These are phyloP conservation scores for Tenthredo scrophulariae DNA, from an alignment of 2,888 invertebrate genomes.

Conservation along the genomic window DNA sequence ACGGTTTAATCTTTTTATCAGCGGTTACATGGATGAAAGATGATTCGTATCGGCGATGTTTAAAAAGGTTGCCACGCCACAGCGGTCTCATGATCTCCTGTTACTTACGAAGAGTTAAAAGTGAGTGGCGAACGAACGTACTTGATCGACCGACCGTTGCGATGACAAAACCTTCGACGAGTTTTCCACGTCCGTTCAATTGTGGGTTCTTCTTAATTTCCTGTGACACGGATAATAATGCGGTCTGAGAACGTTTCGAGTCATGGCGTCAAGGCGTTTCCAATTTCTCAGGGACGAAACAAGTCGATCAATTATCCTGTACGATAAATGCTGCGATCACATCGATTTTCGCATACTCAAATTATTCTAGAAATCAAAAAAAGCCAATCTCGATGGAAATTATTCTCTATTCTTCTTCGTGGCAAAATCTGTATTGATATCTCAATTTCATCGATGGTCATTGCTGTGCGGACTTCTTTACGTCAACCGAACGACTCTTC, in stretches of 20 bases:
- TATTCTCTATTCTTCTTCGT: slow-evolving; percentile 65
- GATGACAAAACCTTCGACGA: slow-evolving; percentile 1
- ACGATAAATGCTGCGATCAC: slow-evolving; percentile 67
- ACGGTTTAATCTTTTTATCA: neutral
- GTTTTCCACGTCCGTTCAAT: neutral
- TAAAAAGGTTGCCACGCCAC: neutral
- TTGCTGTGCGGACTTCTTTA: too few species aligned
- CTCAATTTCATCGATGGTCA: slow-evolving; percentile 51
- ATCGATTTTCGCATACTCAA: neutral
- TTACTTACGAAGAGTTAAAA: slow-evolving; percentile 64
- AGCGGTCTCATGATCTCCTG: slow-evolving; percentile 61
- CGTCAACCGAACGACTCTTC: neutral
- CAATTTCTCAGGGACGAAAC: slow-evolving; percentile 36
- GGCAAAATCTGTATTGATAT: slow-evolving; percentile 71
- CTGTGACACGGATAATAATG: slow-evolving; percentile 24
- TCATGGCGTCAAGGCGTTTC: neutral
- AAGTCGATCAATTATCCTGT: slow-evolving; percentile 65
- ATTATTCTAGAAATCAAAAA: neutral
- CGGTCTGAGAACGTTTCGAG: slow-evolving; percentile 3
- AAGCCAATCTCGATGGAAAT: neutral
- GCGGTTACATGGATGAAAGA: neutral
- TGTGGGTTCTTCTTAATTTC: slow-evolving; percentile 4
- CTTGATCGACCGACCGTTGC: slow-evolving; percentile 25
- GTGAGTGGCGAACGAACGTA: slow-evolving; percentile 72
- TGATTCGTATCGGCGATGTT: neutral